phyloP scores from a whole-genome alignment of 1,140 invertebrate genomes.

The Drosophila melanica region DNA sequence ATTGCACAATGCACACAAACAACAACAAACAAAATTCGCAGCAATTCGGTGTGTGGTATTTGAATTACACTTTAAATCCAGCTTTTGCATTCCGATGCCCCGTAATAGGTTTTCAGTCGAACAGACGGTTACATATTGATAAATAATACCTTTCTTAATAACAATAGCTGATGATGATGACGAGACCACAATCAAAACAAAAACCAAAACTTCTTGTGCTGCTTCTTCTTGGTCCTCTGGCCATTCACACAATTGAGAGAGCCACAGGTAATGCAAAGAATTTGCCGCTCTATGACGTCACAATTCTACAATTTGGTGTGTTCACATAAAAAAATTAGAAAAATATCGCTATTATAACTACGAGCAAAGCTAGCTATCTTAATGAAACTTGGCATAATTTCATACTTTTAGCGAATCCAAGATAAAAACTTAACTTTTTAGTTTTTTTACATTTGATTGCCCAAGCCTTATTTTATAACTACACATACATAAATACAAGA shows the following conservation, averaged over 20 bases:
- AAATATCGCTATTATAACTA: too few relatives aligned
- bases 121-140: background rate
- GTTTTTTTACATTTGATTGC: too few relatives aligned
- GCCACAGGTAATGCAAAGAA: too few relatives aligned
- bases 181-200: conserved; percentile 47
- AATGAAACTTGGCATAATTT: too few relatives aligned
- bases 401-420: too few relatives aligned
- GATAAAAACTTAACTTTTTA: too few relatives aligned
- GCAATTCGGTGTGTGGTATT: background rate
- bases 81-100: background rate
- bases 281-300: too few relatives aligned
- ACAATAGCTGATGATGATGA: conserved; percentile 6
- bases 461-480: too few relatives aligned
- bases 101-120: background rate
- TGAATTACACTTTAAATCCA: conserved; percentile 7
- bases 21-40: background rate
- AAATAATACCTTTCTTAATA: conserved; percentile 17
- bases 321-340: too few relatives aligned
- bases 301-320: too few relatives aligned
- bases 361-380: too few relatives aligned
- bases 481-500: too few relatives aligned
- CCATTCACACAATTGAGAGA: background rate
- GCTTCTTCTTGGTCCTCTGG: conserved; percentile 12
- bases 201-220: conserved; percentile 26
- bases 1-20: conserved; percentile 28